Conservation (phyloP, 1,140 invertebrate genomes). For the Phenacoccus solenopsis region DNA sequence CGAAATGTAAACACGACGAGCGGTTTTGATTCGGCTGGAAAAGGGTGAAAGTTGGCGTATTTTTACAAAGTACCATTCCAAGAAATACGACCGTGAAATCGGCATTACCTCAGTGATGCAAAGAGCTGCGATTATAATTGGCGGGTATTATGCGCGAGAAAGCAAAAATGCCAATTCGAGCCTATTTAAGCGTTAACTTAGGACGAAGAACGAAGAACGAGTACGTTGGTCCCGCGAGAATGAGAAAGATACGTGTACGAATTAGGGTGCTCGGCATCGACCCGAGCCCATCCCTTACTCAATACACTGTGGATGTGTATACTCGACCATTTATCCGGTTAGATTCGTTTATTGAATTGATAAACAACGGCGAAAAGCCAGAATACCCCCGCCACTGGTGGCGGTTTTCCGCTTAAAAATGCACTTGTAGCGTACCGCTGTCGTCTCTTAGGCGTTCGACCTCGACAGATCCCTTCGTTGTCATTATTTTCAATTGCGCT, state of each 20-base stretch:
- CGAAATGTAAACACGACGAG: too few species aligned
- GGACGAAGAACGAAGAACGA: neutral
- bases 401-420: conserved; percentile 11
- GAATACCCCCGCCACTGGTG: neutral
- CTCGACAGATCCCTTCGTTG: neutral
- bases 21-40: too few species aligned
- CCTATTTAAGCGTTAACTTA: conserved; percentile 10
- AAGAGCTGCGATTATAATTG: too few species aligned
- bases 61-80: too few species aligned
- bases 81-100: too few species aligned
- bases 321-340: conserved; percentile 15
- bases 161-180: neutral
- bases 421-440: neutral
- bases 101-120: too few species aligned
- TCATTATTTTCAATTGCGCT: neutral
- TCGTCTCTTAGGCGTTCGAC: neutral
- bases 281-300: neutral
- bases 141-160: too few species aligned
- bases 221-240: neutral
- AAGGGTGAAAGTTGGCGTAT: too few species aligned
- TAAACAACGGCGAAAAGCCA: conserved; percentile 13
- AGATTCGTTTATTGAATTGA: conserved; percentile 17
- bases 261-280: neutral
- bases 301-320: neutral
- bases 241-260: neutral